Conservation (phyloP, 1,140 invertebrate genomes). For the Cyclina sinensis region DNA sequence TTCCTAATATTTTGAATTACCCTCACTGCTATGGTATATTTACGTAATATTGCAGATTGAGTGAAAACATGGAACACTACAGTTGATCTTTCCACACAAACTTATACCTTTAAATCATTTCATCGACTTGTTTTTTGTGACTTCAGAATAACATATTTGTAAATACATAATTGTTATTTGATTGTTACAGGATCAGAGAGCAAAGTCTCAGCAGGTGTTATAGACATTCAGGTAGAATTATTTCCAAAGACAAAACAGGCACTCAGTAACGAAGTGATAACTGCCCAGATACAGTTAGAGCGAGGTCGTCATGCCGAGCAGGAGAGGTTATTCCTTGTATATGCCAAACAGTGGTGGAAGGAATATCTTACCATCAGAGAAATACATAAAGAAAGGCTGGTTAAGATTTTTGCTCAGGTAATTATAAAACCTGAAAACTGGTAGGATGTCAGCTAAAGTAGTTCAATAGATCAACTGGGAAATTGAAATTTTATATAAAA, state of each 20-base stretch:
- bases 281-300: slow-evolving; percentile 81
- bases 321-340: slow-evolving; percentile 86
- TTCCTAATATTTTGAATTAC: too few relatives aligned
- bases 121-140: too few relatives aligned
- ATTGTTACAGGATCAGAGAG: slow-evolving; percentile 82
- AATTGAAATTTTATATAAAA: too few relatives aligned
- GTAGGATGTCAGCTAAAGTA: too few relatives aligned
- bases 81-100: too few relatives aligned
- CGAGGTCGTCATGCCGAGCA: slow-evolving; percentile 82
- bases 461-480: too few relatives aligned
- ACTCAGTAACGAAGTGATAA: slow-evolving; percentile 81
- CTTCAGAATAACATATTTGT: too few relatives aligned
- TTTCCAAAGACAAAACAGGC: slow-evolving; percentile 81
- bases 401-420: slow-evolving; percentile 88
- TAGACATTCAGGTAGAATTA: slow-evolving; percentile 85
- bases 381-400: slow-evolving; percentile 84
- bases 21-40: too few relatives aligned
- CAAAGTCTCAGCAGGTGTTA: slow-evolving; percentile 85
- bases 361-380: slow-evolving; percentile 86
- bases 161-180: too few relatives aligned
- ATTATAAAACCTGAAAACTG: background rate
- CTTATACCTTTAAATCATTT: too few relatives aligned
- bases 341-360: slow-evolving; percentile 87
- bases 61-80: too few relatives aligned
- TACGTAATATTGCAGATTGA: too few relatives aligned